These are phyloP conservation scores for Pantelozetes paolii DNA, from an alignment of 2,888 invertebrate genomes.

Conservation along the genomic window DNA sequence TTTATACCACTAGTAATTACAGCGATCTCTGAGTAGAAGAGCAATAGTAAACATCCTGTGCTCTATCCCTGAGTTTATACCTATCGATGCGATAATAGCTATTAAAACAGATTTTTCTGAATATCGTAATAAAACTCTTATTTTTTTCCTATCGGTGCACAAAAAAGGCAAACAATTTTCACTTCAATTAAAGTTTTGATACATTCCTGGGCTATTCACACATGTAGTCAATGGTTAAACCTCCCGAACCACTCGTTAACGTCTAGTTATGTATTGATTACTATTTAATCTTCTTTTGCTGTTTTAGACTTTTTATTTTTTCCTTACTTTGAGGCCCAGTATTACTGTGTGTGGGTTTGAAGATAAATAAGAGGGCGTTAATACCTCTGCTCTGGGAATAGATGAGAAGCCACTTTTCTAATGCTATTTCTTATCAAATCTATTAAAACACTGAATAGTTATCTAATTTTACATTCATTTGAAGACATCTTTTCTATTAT, in stretches of 20 bases:
- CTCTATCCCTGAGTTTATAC: no score
- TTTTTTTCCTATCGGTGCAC: no score
- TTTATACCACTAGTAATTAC: conserved; percentile 25
- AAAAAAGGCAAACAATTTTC: no score
- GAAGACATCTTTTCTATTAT: not conserved
- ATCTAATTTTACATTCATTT: not conserved
- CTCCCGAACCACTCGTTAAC: not conserved
- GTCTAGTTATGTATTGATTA: conserved; percentile 7
- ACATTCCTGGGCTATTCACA: no score
- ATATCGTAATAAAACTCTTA: no score
- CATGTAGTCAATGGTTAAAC: no score
- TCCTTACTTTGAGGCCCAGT: not conserved
- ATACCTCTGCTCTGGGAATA: not conserved
- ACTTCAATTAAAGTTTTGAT: no score
- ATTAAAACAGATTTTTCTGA: no score
- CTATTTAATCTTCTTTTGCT: conserved; percentile 13
- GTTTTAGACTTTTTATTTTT: no score
- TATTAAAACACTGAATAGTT: not conserved
- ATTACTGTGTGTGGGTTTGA: not conserved
- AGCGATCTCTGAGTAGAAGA: not conserved
- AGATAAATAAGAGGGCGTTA: conserved; percentile 18
- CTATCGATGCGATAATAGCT: no score
- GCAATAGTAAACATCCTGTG: not conserved
- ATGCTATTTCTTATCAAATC: not conserved
- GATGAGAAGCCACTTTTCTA: not conserved